Base-by-base conservation (phyloP, 1,140 invertebrate species). In the Samia ricini region DNA sequence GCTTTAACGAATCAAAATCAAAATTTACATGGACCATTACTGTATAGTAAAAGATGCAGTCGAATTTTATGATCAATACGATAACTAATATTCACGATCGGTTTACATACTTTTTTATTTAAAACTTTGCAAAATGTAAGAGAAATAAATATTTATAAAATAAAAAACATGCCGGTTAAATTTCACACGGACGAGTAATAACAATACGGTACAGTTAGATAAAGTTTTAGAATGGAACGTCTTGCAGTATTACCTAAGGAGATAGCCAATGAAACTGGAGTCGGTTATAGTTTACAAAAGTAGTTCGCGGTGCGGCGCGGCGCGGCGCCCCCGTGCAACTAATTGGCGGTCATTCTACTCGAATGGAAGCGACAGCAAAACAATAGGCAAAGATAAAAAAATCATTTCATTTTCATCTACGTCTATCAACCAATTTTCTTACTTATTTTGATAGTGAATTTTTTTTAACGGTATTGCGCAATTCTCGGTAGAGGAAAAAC, bases 321-420 rank as follows among this genome's bases (percentile, higher is more conserved):
- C 77, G 78, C 85, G 81, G 52, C 77, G 78, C 85, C 80, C 83
- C 81, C 77, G 79, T 72, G 81, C 72, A 69, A 63, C 77, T 83
- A 87, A 87, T 85, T 83, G 77, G 71, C 76, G 64, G 71, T 51
- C 72, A 65, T 61, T 76, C 64, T 68, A 61, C 69, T 60, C 50
- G 48, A 63, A 42, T 23, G 24, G 71, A 51, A 80, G 58, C 61
- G 80, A 66, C 60, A 76, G 69, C 77, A 83, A 58, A 77, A 70
- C 21, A 73, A 64, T 63, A 1, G 4, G 33, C 1, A 7, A 42
- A 10, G 26, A 42, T 12, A 1, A 12, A 4, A 1, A 1, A 15
- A 15, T 42, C n/a, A 15, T 42, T 42, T 1, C 1, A 1, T 42
- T 42, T 15, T 1, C n/a, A n/a, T n/a, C n/a, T n/a, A n/a, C n/a